These are phyloP conservation scores for Diarsia rubi DNA, from an alignment of 2,888 invertebrate species.

Conservation along the genomic window DNA sequence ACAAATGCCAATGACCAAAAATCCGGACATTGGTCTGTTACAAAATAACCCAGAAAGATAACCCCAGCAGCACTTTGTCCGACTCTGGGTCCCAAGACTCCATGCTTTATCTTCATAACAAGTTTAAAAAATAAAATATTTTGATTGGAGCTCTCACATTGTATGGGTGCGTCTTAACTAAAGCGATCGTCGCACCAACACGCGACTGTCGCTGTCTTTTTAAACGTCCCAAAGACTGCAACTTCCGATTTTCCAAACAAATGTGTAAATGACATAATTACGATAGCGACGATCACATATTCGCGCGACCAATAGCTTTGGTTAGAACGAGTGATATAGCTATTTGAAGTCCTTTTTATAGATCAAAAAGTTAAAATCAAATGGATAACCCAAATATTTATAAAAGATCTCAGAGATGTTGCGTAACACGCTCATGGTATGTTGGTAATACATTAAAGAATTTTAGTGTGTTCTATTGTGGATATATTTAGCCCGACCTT, in stretches of 20 bases:
- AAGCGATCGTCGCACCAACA: background rate
- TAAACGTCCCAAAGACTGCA: background rate
- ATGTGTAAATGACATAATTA: background rate
- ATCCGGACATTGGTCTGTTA: background rate
- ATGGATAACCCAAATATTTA: constrained; percentile 14
- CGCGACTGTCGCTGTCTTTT: background rate
- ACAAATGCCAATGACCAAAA: background rate
- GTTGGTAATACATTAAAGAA: background rate
- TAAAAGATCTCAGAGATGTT: background rate
- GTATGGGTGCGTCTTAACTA: background rate
- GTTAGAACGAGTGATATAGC: background rate
- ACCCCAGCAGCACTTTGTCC: background rate
- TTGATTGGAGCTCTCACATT: background rate
- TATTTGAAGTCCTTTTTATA: background rate
- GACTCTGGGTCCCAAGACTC: background rate
- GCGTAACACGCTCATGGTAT: background rate
- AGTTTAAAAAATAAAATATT: background rate
- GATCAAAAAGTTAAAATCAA: background rate
- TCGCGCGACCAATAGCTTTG: background rate
- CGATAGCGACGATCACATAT: background rate
- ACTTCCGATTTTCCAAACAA: background rate
- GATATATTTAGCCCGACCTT: constrained; percentile 14
- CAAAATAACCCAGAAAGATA: background rate
- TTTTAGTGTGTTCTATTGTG: constrained; percentile 2
- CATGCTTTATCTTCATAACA: background rate